A percentile compares a stretch with the other conserved stretches of the same genome.
phyloP scores from a whole-genome alignment of 2,113 vertebrate species.

The Esox niger region DNA sequence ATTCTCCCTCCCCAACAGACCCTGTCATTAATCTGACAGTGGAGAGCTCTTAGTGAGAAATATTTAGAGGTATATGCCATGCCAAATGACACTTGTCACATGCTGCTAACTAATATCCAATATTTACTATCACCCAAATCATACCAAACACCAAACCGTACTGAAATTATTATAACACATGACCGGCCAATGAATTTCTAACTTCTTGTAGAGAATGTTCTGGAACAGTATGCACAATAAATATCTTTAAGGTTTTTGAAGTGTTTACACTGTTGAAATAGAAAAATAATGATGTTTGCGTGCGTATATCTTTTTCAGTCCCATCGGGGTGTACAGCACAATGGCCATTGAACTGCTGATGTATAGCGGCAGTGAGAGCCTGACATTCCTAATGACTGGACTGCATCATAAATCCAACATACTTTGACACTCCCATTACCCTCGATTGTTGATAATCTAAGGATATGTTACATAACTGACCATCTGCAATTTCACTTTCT shows the following conservation, averaged over 20 bases:
- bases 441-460: constrained; percentile 44
- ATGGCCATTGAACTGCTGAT: constrained; percentile 8
- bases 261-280: too few relatives aligned
- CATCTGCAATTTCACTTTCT: constrained; percentile 14
- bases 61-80: neutral
- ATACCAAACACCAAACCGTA: neutral
- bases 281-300: too few relatives aligned
- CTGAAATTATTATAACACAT: too few relatives aligned
- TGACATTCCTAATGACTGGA: constrained; percentile 34
- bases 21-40: constrained; percentile 16
- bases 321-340: constrained; percentile 13
- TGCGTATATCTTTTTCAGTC: too few relatives aligned
- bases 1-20: neutral
- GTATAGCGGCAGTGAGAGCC: neutral
- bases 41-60: neutral
- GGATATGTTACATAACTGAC: constrained; percentile 45
- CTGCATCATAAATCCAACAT: constrained; percentile 41
- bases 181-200: too few relatives aligned
- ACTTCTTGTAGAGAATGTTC: too few relatives aligned
- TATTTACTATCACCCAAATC: neutral
- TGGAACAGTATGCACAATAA: too few relatives aligned
- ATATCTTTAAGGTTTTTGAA: too few relatives aligned
- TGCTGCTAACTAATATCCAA: neutral
- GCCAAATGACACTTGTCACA: neutral
- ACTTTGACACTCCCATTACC: constrained; percentile 40